Evolutionary conservation across 2,113 vertebrate species (phyloP), one percentile per base, ranked within the genome.

Genomic region (Takifugu bimaculatus): DNA sequence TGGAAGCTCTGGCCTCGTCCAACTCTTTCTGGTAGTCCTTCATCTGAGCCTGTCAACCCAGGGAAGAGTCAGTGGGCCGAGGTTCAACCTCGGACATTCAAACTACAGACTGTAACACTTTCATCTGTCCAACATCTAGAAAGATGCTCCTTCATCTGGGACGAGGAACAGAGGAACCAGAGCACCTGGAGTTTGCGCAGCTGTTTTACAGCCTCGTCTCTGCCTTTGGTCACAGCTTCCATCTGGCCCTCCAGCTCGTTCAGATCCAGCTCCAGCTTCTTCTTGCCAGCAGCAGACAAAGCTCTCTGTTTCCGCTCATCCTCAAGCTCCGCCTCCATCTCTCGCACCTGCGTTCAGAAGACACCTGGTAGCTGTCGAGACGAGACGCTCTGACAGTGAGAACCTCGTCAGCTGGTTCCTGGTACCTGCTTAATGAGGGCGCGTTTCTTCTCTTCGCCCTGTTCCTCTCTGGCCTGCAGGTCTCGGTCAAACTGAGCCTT

Each of bases 201-300:
- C 80, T 99, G 97, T 77, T 98, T 98, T 79, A 98, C 90, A n/a
- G 96, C 96, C 56, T 99, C 97, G 0, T 99, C 97, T 6, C 97
- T 84, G 54, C 92, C 94, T 80, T 98, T 99, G 88, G 96, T 96
- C 2, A 95, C 92, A 0, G 93, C 92, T 76, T 98, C 95, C 0
- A 95, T 95, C 79, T 98, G 96, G 20, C 93, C 93, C 79, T 98
- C 97, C 49, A 99, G 85, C 77, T 99, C 96, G 20, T 94, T 98
- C 63, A 98, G 86, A 77, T 98, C 96, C 91, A 98, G 94, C 85
- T 99, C 97, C 92, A 98, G 89, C 62, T 99, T 99, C 91, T 98
- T 99, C 89, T 94, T 98, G 20, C 93, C 85, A 0, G 94, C 94
- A 10, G 96, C 91, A 2, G 97, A 93, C 51, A 98, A 88, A 4